Evolutionary conservation across 1,140 invertebrate species (phyloP), one percentile per base, ranked within the genome.

Genomic region (Tribolium madens): DNA sequence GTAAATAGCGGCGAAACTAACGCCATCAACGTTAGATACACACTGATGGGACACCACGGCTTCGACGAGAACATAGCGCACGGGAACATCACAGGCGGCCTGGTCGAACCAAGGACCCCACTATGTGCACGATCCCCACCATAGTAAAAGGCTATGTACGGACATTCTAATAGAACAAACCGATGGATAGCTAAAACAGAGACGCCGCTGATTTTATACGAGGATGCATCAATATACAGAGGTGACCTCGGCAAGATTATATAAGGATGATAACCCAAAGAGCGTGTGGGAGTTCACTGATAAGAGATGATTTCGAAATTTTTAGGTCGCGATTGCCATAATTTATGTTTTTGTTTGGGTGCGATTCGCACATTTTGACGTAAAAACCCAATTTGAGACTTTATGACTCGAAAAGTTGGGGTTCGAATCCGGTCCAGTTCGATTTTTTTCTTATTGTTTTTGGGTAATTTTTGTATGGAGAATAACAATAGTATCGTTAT

Each of bases 141-240:
- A 75, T 75, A 75, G 74, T 75, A 75, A 75, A 75, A 75, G 74
- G 74, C 74, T 75, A 75, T 75, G 74, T 75, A 75, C 74, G 52
- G 74, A 75, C 74, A 75, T 75, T 75, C 74, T 75, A 75, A 75
- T 75, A 75, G 74, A 50, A 75, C 64, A 75, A 42, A 53, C 53
- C 73, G 73, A 60, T 18, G 73, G 36, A 53, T 17, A 60, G 73
- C 47, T 64, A 75, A 71, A 71, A 60, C 36, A 42, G 60, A 75
- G 53, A 68, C 15, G 57, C 36, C 57, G 64, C 31, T 36, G 12
- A 42, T 42, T 42, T 42, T 47, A 2, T 75, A 75, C 64, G 64
- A 18, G 74, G 74, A 68, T n/a, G 9, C n/a, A 7, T 69, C 57
- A 68, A 15, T 75, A 75, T 68, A 60, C 14, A 17, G 14, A 33